Evolutionary conservation across 2,797 vertebrate genomes (phyloP), one percentile per base, ranked within the genome.

Genomic region (Pteronotus mesoamericanus): DNA sequence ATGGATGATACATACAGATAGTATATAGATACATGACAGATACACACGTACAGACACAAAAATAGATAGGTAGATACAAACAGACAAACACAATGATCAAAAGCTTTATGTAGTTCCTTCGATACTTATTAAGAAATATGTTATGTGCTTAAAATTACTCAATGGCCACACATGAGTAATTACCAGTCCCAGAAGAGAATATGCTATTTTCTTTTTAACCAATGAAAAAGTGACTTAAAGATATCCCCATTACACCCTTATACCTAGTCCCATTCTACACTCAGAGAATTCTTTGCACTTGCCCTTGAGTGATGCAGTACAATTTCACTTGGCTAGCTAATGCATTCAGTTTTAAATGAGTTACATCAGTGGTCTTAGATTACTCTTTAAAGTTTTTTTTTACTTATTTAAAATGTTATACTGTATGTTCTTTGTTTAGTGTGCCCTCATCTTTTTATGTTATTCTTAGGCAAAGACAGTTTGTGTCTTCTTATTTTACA

Each of bases 251-350:
- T 39, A 66, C 15, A 55, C 2, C 9, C 6, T 75, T 71, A 9
- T 24, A 42, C 44, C 16, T 42, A 21, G 2, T 42, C 12, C 21
- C 32, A 59, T 34, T 78, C 77, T 78, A 87, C 14, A 68, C 29
- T 37, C 9, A 53, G 64, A 55, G 18, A 90, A 79, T 53, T 66
- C 48, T 74, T 1, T 32, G 37, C 2, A 48, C 19, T 84, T 61
- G 16, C 6, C 44, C 34, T 46, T 61, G 11, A 21, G 8, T 53
- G 32, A 61, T 29, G 7, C 0, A 3, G 26, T 8, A 0, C 7
- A 32, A 37, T 66, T 34, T 72, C 1, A 44, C 21, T 32, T 48
- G 0, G 6, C 3, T 14, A 66, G 46, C 21, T 61, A 61, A 61
- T n/a, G 10, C 15, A 68, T 37, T 80, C 19, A 21, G n/a, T 64